Evolutionary conservation across 2,113 vertebrate species (phyloP), one percentile per base, ranked within the genome.

Genomic region (Phodopus roborovskii): DNA sequence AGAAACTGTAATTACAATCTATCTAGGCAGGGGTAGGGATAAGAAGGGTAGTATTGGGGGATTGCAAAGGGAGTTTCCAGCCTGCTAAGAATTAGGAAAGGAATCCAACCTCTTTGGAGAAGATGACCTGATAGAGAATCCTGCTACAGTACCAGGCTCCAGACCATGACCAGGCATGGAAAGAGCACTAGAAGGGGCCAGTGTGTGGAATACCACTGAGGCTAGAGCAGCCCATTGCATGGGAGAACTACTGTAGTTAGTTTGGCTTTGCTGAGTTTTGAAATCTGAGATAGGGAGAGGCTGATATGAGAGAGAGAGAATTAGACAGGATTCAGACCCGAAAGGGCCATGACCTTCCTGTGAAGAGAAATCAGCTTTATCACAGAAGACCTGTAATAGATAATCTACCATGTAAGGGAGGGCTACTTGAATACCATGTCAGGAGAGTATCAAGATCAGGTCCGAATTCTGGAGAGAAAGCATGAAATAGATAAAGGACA

Each of bases 1-100:
- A 78, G 68, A 95, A 96, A 68, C n/a, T 56, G 15, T 86, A 84
- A 88, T 92, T 74, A 74, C 19, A 90, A 48, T 74, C 73, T 24
- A 53, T 7, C 53, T 42, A 53, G 39, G 33, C 50, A 56, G 74
- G 16, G 45, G 85, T 90, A 48, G 42, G 73, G 19, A 11, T 73
- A 60, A 30, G 50, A 5, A 26, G 66, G 20, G 6, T 95, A 87
- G 45, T 66, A 81, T 88, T 87, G 94, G 33, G n/a, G 36, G 30
- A 64, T 30, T 78, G 30, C 15, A 62, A 78, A 42, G 26, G 62
- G 56, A 95, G 12, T 19, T 30, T 83, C 45, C 56, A 86, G 30
- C 10, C 5, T 66, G 50, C n/a, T 30, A 36, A 36, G 36, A 39
- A 94, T 73, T 62, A 82, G 56, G 66, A 81, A 3, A 91, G 3